A percentile compares a stretch with the other conserved stretches of the same genome.
phyloP scores from a whole-genome alignment of 2,888 invertebrate genomes.

The Macrosoma leucophasiata region DNA sequence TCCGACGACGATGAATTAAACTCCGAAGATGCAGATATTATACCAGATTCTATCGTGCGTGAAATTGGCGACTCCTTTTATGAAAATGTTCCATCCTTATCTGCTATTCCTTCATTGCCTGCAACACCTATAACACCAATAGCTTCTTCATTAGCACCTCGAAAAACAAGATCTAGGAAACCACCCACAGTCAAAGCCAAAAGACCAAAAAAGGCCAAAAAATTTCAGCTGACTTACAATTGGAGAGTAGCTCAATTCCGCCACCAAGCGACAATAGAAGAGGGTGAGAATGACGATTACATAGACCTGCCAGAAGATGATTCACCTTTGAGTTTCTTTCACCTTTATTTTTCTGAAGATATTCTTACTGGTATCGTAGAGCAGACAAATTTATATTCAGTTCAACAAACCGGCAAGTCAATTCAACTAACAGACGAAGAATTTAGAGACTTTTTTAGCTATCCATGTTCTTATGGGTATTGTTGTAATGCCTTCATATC shows the following conservation, averaged over 20 bases:
- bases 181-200: constrained; percentile 12
- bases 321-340: constrained; percentile 7
- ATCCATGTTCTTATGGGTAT: no score
- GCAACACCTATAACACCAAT: constrained; percentile 12
- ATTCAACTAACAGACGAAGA: no score
- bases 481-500: no score
- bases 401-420: no score
- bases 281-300: constrained; percentile 15
- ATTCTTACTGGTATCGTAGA: no score
- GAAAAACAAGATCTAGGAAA: constrained; percentile 16
- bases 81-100: constrained; percentile 19
- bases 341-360: no score
- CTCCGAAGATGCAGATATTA: constrained; percentile 15
- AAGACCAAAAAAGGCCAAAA: no score
- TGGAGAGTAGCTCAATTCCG: constrained; percentile 13
- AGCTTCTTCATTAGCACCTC: constrained; percentile 10
- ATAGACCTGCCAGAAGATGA: constrained; percentile 18
- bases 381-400: no score
- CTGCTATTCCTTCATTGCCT: constrained; percentile 15
- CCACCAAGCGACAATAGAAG: constrained; percentile 19
- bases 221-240: constrained; percentile 11
- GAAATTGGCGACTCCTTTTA: constrained; percentile 15
- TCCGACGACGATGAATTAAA: constrained; percentile 13
- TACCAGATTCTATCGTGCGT: constrained; percentile 15
- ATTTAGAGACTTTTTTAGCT: no score